A percentile compares a stretch with the other conserved stretches of the same genome.
Conservation (phyloP, 2,797 vertebrate genomes). For the Arnoldichthys spilopterus region DNA sequence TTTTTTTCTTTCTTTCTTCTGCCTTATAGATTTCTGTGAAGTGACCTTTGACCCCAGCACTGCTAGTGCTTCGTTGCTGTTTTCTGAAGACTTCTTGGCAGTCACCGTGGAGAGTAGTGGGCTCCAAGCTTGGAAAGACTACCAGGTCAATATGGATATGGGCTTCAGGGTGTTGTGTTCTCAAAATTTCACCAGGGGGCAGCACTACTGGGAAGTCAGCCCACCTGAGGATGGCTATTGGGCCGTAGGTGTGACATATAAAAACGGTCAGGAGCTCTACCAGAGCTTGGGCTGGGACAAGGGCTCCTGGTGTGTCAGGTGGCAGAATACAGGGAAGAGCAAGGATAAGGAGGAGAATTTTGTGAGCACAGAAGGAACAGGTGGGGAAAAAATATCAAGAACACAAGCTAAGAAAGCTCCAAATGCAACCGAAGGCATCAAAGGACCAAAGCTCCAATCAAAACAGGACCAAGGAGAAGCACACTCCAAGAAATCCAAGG, state of each 20-base stretch:
- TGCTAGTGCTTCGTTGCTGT: slow-evolving; percentile 26
- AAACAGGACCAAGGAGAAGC: not conserved
- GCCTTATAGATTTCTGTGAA: slow-evolving; percentile 20
- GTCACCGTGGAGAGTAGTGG: slow-evolving; percentile 38
- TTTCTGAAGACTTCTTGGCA: slow-evolving; percentile 32
- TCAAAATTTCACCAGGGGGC: slow-evolving; percentile 61
- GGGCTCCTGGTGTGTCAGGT: slow-evolving; percentile 43
- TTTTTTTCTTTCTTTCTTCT: slow-evolving; percentile 4
- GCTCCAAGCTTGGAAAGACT: slow-evolving; percentile 30
- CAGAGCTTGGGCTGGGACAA: slow-evolving; percentile 36
- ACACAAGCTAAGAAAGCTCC: not conserved
- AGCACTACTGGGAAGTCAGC: slow-evolving; percentile 41
- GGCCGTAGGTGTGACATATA: slow-evolving; percentile 35
- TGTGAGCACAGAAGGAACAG: not conserved
- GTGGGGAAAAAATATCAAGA: not conserved
- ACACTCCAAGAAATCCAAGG: not conserved
- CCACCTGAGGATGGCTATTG: slow-evolving; percentile 29
- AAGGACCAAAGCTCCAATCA: not conserved
- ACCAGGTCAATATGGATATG: not conserved
- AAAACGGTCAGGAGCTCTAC: slow-evolving; percentile 22
- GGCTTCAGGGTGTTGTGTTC: slow-evolving; percentile 45
- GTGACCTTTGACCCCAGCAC: slow-evolving; percentile 39
- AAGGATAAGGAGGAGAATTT: slow-evolving; percentile 4
- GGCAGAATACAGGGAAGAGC: not conserved
- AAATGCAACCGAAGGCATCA: not conserved